A percentile compares a stretch with the other conserved stretches of the same genome.
Conservation (phyloP, 2,113 vertebrate species). For the Eudyptes chrysolophus region DNA sequence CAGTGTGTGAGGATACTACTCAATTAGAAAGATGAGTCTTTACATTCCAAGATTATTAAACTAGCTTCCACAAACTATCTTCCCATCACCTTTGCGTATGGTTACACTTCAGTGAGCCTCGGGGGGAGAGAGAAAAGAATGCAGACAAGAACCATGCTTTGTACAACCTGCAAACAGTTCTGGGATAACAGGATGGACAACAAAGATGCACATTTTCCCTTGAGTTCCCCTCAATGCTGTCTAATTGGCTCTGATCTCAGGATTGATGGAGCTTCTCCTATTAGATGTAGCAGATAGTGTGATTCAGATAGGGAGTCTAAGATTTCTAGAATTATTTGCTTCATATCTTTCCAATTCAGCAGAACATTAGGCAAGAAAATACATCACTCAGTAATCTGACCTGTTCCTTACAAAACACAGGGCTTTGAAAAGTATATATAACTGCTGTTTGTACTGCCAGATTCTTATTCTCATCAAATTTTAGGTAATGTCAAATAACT, state of each 20-base stretch:
- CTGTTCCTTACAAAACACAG: constrained; percentile 72
- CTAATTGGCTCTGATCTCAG: neutral
- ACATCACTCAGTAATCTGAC: neutral
- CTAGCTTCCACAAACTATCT: neutral
- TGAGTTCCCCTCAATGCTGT: neutral
- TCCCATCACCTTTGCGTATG: neutral
- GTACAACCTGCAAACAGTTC: neutral
- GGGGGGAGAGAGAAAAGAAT: neutral
- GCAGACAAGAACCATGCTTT: neutral
- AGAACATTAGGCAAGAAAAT: neutral
- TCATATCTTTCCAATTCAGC: neutral
- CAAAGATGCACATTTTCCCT: neutral
- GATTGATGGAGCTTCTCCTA: neutral
- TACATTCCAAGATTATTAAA: neutral
- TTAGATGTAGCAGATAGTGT: neutral
- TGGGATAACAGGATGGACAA: neutral
- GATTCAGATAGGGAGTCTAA: neutral
- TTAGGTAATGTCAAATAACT: constrained; percentile 77
- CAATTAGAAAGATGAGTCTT: neutral
- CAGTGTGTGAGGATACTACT: neutral
- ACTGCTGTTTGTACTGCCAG: constrained; percentile 31
- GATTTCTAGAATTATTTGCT: neutral
- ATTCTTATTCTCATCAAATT: constrained; percentile 67
- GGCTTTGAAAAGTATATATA: constrained; percentile 72
- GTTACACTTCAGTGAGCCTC: neutral